These are phyloP conservation scores for Sandelia bainsii DNA, from an alignment of 2,797 vertebrate species.

Conservation along the genomic window DNA sequence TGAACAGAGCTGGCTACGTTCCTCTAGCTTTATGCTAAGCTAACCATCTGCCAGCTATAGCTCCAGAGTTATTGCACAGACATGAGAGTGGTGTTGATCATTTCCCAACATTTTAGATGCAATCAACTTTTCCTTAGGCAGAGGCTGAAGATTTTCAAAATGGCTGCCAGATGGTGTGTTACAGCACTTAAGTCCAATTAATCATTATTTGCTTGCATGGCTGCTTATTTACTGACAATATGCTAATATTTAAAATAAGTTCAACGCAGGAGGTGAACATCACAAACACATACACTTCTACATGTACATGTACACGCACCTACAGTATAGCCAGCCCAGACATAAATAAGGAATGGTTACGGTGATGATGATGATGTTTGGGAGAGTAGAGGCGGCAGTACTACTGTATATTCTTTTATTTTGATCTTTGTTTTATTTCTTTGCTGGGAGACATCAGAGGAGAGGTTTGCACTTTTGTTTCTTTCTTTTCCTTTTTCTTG, in stretches of 20 bases:
- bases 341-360: slow-evolving; percentile 41
- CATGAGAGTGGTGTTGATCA: background rate
- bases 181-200: background rate
- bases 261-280: background rate
- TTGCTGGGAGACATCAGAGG: slow-evolving; percentile 62
- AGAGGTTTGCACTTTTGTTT: slow-evolving; percentile 81
- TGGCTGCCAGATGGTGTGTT: background rate
- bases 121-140: background rate
- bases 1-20: too few species aligned
- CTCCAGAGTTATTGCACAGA: background rate
- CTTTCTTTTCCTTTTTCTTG: slow-evolving; percentile 58
- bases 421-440: slow-evolving; percentile 52
- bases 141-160: background rate
- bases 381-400: slow-evolving; percentile 40
- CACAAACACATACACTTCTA: background rate
- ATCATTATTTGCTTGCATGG: background rate
- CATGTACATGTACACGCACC: background rate
- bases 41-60: background rate
- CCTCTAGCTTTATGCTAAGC: background rate
- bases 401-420: slow-evolving; percentile 42
- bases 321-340: slow-evolving; percentile 17
- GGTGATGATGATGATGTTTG: slow-evolving; percentile 24
- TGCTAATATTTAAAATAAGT: slow-evolving; percentile 15
- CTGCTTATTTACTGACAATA: background rate
- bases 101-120: background rate